Evolutionary conservation across 2,113 vertebrate species (phyloP).

Genomic region (Empidonax traillii): DNA sequence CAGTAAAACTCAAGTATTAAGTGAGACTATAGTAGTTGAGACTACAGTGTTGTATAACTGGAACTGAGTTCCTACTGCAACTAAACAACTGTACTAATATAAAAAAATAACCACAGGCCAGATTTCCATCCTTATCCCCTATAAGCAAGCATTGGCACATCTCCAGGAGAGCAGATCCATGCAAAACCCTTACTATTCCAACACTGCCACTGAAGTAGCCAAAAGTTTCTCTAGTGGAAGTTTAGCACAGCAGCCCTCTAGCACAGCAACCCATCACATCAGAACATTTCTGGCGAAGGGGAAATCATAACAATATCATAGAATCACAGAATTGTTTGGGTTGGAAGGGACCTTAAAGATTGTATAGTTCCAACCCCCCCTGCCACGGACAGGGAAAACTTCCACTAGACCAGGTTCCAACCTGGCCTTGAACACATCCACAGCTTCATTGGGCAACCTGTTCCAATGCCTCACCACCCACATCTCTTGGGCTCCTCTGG

Average conservation of each 20-base stretch:
- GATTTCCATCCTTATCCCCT: neutral
- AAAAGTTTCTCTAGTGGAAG: neutral
- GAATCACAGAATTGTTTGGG: neutral
- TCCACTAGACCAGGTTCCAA: neutral
- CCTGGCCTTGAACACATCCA: neutral
- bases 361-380: neutral
- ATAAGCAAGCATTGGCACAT: neutral
- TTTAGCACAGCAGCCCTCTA: neutral
- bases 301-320: neutral
- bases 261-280: neutral
- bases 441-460: neutral
- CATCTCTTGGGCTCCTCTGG: neutral
- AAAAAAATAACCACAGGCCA: neutral
- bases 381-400: neutral
- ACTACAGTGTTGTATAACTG: neutral
- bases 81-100: neutral
- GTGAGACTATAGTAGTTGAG: neutral
- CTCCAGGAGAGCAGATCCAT: neutral
- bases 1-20: neutral
- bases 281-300: neutral
- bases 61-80: neutral
- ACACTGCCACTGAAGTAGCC: neutral
- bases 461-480: neutral
- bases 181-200: neutral
- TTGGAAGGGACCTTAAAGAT: neutral